Conservation (phyloP, 2,113 vertebrate genomes). For the Alligator sinensis region DNA sequence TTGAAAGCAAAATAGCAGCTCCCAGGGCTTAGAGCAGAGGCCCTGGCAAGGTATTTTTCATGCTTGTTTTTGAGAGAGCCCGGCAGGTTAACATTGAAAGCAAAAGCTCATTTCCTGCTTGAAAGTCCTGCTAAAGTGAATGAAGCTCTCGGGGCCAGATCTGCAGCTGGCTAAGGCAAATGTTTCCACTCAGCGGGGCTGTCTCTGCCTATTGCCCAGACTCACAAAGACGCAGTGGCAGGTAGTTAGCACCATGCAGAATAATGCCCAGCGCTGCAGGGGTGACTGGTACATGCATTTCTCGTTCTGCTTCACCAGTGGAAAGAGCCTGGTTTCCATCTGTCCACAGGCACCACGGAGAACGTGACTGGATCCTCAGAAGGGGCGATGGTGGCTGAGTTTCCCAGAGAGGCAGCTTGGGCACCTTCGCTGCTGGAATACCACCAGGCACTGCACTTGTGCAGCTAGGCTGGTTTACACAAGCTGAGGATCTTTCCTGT, state of each 20-base stretch:
- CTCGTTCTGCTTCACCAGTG: neutral
- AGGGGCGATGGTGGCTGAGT: neutral
- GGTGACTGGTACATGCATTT: neutral
- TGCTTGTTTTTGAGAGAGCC: constrained; percentile 22
- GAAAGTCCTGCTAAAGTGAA: constrained; percentile 20
- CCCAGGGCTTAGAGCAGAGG: constrained; percentile 22
- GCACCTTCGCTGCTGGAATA: neutral
- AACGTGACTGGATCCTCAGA: neutral
- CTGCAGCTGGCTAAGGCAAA: neutral
- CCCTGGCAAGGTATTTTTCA: constrained; percentile 50
- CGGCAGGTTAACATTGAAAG: constrained; percentile 52
- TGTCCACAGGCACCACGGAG: neutral
- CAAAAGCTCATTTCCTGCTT: constrained; percentile 60
- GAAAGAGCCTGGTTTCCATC: neutral
- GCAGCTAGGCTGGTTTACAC: neutral
- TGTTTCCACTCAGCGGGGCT: neutral
- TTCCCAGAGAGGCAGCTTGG: neutral
- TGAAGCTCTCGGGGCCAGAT: neutral
- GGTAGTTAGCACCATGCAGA: neutral
- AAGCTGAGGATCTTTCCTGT: constrained; percentile 4
- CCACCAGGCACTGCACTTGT: neutral
- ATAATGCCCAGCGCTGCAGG: neutral
- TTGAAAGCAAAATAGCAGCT: neutral
- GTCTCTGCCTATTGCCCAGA: neutral
- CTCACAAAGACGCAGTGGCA: neutral